These are phyloP conservation scores for Eriocheir sinensis DNA, from an alignment of 1,140 invertebrate species.

Conservation along the genomic window DNA sequence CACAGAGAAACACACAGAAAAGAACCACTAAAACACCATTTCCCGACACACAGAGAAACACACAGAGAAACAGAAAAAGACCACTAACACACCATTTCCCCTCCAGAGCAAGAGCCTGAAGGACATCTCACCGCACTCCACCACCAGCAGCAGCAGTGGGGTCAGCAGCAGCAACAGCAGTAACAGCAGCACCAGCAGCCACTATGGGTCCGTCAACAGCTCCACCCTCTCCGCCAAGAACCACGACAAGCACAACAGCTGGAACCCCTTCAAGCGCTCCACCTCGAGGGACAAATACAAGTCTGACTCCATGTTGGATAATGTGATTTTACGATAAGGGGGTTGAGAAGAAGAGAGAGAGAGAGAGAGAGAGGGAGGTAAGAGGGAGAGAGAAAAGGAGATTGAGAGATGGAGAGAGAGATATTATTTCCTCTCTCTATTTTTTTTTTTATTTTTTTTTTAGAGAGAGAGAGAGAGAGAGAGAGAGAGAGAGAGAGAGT, in stretches of 20 bases:
- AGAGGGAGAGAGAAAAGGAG: not conserved
- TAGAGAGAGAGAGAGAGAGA: not conserved
- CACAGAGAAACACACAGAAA: not conserved
- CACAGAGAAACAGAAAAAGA: not conserved
- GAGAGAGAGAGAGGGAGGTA: no score
- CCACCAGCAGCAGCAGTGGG: constrained; percentile 77
- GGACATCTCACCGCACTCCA: constrained; percentile 79
- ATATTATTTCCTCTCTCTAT: not conserved
- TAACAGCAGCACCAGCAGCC: constrained; percentile 73
- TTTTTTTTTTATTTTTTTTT: not conserved
- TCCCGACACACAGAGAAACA: not conserved
- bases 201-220: constrained; percentile 77
- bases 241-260: constrained; percentile 84
- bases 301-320: constrained; percentile 82
- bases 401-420: not conserved
- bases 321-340: constrained; percentile 85
- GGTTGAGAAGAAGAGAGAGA: constrained; percentile 80
- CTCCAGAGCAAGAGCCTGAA: constrained; percentile 78
- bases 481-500: not conserved
- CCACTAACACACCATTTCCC: not conserved
- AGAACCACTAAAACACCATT: not conserved
- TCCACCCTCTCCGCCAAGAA: constrained; percentile 86
- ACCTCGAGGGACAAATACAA: constrained; percentile 83
- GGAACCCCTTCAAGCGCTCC: constrained; percentile 87
- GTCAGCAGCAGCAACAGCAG: constrained; percentile 73